These are phyloP conservation scores for Cyclophora punctaria DNA, from an alignment of 2,888 invertebrate genomes.

Conservation along the genomic window DNA sequence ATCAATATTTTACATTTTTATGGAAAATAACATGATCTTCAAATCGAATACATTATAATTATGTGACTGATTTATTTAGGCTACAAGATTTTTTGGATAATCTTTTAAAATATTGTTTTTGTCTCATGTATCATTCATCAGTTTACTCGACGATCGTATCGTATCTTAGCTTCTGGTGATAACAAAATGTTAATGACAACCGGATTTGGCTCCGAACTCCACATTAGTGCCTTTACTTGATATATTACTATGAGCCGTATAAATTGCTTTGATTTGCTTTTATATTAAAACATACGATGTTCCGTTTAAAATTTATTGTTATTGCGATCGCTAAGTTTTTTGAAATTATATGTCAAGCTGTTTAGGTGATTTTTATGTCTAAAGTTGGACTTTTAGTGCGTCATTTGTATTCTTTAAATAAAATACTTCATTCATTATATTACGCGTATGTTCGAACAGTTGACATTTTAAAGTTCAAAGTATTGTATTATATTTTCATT, in stretches of 20 bases:
- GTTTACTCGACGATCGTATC: conserved; percentile 46
- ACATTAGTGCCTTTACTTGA: conserved; percentile 55
- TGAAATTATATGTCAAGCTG: too few relatives aligned
- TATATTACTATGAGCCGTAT: conserved; percentile 38
- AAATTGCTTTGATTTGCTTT: conserved; percentile 26
- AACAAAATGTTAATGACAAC: conserved; percentile 59
- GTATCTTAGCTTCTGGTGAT: conserved; percentile 59
- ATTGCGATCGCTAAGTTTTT: conserved; percentile 14
- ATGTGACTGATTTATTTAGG: conserved; percentile 8
- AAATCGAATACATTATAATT: conserved; percentile 17
- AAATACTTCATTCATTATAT: neutral
- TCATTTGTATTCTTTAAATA: too few relatives aligned
- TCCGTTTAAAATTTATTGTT: conserved; percentile 28
- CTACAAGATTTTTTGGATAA: conserved; percentile 7
- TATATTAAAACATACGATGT: conserved; percentile 21
- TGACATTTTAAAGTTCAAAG: conserved; percentile 23
- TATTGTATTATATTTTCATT: too few relatives aligned
- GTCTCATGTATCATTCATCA: conserved; percentile 61
- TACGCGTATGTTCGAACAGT: conserved; percentile 33
- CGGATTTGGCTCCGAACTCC: conserved; percentile 44
- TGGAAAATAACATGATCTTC: conserved; percentile 8
- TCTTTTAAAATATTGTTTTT: conserved; percentile 11
- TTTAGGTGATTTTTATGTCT: too few relatives aligned
- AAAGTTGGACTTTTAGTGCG: too few relatives aligned
- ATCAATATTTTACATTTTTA: conserved; percentile 8